Base-by-base conservation (phyloP, 2,797 vertebrate species). In the Mustela erminea region DNA sequence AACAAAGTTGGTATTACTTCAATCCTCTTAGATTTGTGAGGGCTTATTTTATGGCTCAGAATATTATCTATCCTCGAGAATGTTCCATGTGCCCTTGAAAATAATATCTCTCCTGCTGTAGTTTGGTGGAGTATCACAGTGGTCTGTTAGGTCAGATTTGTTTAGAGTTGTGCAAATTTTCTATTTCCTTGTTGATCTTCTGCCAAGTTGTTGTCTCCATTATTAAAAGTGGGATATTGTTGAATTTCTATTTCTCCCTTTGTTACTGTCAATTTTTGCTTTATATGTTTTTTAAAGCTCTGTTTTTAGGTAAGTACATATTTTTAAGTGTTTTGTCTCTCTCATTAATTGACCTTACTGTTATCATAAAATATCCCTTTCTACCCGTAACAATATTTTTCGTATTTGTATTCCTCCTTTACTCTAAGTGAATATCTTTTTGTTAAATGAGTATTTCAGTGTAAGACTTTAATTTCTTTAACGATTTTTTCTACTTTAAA, bases 401-500 rank as follows among this genome's bases (percentile, higher is more conserved):
- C 32, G 4, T 20, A 20, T 49, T 77, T 80, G 15, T 81, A 17
- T 60, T 89, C 17, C 29, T 80, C 38, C 41, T 85, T 74, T 54
- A 78, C 6, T 56, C 27, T 58, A 87, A 85, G 27, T 52, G 21
- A 68, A 54, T 70, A 64, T 15, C 56, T 80, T 38, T 83, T 52
- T 9, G 15, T n/a, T 43, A 90, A 95, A 15, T 84, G 35, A 35
- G 38, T 66, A 89, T 25, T 93, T 96, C 93, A 90, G 32, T 82
- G n/a, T 77, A 77, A 62, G 18, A 41, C 54, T 87, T 43, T 52
- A 68, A 82, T 77, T 58, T 96, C 15, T 75, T 52, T 58, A 60
- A 62, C 56, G 46, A 43, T 58, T n/a, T 66, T 90, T 91, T 84
- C 46, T 8, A 29, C n/a, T 62, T 60, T 25, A 17, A 35, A 52